Evolutionary conservation across 2,797 vertebrate genomes (phyloP).

Genomic region (Pygocentrus nattereri): DNA sequence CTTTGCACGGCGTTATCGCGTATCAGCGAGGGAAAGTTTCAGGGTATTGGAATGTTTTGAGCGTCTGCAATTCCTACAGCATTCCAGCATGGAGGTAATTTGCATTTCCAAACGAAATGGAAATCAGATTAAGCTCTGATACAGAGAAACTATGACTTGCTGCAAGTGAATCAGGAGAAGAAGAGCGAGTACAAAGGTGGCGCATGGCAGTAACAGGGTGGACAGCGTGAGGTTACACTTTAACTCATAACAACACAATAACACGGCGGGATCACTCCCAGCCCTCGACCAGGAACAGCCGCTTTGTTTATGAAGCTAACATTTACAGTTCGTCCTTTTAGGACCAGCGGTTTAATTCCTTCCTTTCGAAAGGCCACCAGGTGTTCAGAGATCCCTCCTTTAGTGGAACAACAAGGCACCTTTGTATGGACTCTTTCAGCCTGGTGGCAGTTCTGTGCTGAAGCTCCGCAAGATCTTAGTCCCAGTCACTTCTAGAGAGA

Average conservation of each 20-base stretch:
- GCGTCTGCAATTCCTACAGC: not conserved
- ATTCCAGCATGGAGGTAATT: conserved; percentile 25
- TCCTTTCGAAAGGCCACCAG: conserved; percentile 15
- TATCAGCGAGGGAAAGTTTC: conserved; percentile 7
- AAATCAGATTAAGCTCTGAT: conserved; percentile 72
- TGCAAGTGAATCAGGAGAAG: conserved; percentile 4
- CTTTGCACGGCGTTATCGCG: conserved; percentile 30
- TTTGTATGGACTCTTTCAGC: not conserved
- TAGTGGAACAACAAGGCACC: not conserved
- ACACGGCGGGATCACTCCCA: not conserved
- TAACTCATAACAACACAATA: not conserved
- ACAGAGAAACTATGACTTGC: conserved; percentile 69
- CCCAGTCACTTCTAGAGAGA: not conserved
- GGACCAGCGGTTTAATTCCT: conserved; percentile 8
- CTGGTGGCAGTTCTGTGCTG: not conserved
- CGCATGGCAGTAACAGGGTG: not conserved
- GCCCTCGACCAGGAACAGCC: not conserved
- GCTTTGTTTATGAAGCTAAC: not conserved
- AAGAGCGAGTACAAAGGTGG: not conserved
- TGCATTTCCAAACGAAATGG: conserved; percentile 42
- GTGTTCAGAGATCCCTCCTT: not conserved
- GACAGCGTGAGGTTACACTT: conserved; percentile 14
- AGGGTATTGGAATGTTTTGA: not conserved
- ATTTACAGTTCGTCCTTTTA: not conserved
- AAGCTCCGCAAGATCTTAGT: not conserved